Percentiles rank a stretch among this genome's conserved stretches.
Conservation (phyloP, 1,140 invertebrate genomes). For the Heliconius nattereri region DNA sequence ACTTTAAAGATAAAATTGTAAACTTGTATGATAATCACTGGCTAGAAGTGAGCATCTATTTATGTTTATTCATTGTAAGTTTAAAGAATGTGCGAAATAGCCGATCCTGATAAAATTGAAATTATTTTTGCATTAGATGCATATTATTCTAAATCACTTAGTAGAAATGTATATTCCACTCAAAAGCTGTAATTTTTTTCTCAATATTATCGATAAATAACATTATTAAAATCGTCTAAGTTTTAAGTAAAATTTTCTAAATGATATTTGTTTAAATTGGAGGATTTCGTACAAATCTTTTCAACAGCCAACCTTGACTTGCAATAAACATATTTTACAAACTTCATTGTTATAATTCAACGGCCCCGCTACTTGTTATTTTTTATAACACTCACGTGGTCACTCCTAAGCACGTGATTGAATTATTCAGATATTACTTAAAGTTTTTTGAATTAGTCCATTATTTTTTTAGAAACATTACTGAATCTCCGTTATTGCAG, state of each 20-base stretch:
- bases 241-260: neutral
- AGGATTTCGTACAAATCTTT: neutral
- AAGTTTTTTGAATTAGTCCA: neutral
- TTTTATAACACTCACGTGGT: slow-evolving; percentile 24
- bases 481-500: slow-evolving; percentile 7
- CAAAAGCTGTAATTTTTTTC: no score
- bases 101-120: no score
- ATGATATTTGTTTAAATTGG: neutral
- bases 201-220: no score
- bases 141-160: no score
- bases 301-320: neutral
- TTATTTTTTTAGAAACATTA: neutral
- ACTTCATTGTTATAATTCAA: slow-evolving; percentile 25
- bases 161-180: no score
- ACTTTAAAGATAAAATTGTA: no score
- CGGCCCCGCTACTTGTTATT: slow-evolving; percentile 21
- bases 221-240: neutral
- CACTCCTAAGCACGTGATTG: neutral
- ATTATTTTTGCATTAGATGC: no score
- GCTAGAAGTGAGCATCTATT: no score
- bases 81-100: no score
- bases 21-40: no score
- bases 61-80: no score
- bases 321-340: slow-evolving; percentile 15
- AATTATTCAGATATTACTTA: slow-evolving; percentile 10